A percentile compares a stretch with the other conserved stretches of the same genome.
Conservation (phyloP, 2,888 invertebrate species). For the Hoplodrina blanda region DNA sequence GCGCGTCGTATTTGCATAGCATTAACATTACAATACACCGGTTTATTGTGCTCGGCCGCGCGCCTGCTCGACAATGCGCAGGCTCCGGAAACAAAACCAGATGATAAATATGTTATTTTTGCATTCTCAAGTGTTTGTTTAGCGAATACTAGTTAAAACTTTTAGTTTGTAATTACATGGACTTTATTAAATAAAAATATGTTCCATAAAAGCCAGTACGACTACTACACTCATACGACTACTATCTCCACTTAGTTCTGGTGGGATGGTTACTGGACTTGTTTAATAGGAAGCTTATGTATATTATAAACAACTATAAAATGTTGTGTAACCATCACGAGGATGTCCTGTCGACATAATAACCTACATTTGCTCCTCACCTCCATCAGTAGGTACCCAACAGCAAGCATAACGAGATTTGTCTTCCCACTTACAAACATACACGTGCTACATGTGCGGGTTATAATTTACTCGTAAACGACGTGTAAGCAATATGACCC, state of each 20-base stretch:
- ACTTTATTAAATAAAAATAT: background rate
- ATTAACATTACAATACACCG: conserved; percentile 78
- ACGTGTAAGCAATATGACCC: conserved; percentile 46
- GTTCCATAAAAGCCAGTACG: background rate
- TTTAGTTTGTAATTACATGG: conserved; percentile 28
- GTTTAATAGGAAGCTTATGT: too few species aligned
- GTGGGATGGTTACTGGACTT: background rate
- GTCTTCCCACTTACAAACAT: conserved; percentile 10
- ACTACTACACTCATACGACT: too few species aligned
- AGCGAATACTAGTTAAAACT: conserved; percentile 54
- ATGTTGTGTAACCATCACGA: background rate
- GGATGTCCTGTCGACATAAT: background rate
- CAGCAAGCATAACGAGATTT: conserved; percentile 18
- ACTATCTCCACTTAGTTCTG: background rate
- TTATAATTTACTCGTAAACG: conserved; percentile 43
- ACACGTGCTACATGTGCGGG: conserved; percentile 6
- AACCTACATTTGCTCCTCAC: background rate
- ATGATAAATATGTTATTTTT: conserved; percentile 66
- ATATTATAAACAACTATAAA: background rate
- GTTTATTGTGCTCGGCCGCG: conserved; percentile 54
- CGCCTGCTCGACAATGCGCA: conserved; percentile 49
- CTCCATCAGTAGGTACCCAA: background rate
- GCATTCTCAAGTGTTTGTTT: conserved; percentile 54
- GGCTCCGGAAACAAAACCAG: conserved; percentile 57
- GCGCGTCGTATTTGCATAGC: conserved; percentile 72